Evolutionary conservation across 2,888 invertebrate species (phyloP).

Genomic region (Cataglyphis rosenhaueri): DNA sequence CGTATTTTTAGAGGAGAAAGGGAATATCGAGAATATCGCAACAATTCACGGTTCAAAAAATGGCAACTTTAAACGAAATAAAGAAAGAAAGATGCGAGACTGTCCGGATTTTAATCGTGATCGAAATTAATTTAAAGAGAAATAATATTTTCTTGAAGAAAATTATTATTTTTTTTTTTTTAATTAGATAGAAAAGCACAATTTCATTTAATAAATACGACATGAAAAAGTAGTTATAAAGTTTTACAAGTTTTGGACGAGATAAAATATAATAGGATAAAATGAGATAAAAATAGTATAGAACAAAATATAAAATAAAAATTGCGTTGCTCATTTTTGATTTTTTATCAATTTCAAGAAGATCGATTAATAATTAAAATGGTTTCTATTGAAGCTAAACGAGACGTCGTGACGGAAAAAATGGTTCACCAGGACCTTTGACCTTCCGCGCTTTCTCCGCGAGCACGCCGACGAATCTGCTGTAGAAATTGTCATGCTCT

Average conservation of each 20-base stretch:
- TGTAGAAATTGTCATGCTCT: slow-evolving; percentile 62
- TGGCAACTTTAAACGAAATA: not conserved
- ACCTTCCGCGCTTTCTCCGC: slow-evolving; percentile 81
- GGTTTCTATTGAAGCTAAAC: slow-evolving; percentile 24
- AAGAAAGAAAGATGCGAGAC: not conserved
- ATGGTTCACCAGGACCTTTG: slow-evolving; percentile 78
- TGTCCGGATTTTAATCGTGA: not conserved
- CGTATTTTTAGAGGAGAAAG: slow-evolving; percentile 52
- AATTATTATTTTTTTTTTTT: not conserved
- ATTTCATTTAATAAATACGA: not conserved
- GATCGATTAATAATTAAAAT: not conserved
- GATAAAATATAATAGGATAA: not conserved
- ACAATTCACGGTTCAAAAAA: slow-evolving; percentile 28
- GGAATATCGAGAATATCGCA: slow-evolving; percentile 25
- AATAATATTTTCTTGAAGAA: not conserved
- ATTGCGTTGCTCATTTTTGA: not conserved
- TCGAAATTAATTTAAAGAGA: not conserved
- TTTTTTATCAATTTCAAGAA: not conserved
- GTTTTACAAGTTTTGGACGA: not conserved
- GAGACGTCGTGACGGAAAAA: slow-evolving; percentile 72
- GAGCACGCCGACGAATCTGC: slow-evolving; percentile 59
- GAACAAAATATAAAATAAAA: not conserved
- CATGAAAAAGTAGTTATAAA: not conserved
- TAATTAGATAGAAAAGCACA: not conserved
- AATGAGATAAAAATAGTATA: not conserved